A percentile compares a stretch with the other conserved stretches of the same genome.
Evolutionary conservation across 2,888 invertebrate species (phyloP).

Genomic region (Amblyjoppa fuscipennis): DNA sequence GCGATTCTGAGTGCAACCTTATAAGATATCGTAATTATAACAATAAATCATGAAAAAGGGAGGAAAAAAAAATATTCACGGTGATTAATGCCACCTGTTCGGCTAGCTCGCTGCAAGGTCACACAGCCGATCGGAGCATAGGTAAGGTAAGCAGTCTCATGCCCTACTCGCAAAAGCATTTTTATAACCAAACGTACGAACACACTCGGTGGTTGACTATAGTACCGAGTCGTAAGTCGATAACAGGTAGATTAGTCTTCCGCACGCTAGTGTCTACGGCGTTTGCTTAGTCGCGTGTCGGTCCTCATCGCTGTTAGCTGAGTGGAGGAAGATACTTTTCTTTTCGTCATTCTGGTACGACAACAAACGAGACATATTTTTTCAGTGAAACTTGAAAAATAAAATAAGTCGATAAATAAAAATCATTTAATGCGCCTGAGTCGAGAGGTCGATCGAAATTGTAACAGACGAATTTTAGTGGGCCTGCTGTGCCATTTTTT

Average conservation of each 20-base stretch:
- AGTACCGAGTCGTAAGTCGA: slow-evolving; percentile 75
- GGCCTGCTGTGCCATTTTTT: too few relatives aligned
- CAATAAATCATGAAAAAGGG: neutral
- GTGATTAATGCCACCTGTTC: slow-evolving; percentile 47
- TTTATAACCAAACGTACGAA: slow-evolving; percentile 53
- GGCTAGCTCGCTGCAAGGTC: slow-evolving; percentile 50
- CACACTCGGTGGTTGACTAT: slow-evolving; percentile 54
- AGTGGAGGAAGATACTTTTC: slow-evolving; percentile 24
- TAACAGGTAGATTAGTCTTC: slow-evolving; percentile 79
- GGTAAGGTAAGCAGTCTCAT: slow-evolving; percentile 39
- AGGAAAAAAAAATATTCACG: slow-evolving; percentile 20
- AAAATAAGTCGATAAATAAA: neutral
- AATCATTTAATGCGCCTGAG: neutral
- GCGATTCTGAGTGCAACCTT: neutral
- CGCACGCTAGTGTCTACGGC: slow-evolving; percentile 59
- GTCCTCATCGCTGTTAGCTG: slow-evolving; percentile 71
- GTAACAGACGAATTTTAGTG: too few relatives aligned
- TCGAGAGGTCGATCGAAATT: neutral
- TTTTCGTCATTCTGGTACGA: neutral
- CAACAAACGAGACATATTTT: neutral
- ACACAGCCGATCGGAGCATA: slow-evolving; percentile 49
- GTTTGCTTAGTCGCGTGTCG: slow-evolving; percentile 74
- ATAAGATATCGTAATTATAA: slow-evolving; percentile 8
- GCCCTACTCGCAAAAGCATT: slow-evolving; percentile 55
- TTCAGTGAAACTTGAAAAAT: neutral